Evolutionary conservation across 2,888 invertebrate genomes (phyloP).

Genomic region (Ectemnius continuus): DNA sequence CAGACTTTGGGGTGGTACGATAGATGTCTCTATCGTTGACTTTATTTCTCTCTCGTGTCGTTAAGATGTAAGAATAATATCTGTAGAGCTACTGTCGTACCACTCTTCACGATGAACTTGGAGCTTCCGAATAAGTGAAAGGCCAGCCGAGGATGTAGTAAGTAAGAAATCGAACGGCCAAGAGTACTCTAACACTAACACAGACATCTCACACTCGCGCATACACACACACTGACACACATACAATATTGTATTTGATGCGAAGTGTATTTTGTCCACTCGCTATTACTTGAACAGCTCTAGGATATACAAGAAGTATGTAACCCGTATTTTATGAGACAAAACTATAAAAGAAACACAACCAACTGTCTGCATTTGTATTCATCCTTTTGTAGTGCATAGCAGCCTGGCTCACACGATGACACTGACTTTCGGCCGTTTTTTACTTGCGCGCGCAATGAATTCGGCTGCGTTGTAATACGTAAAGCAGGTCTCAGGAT

Average conservation of each 20-base stretch:
- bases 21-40: too few species aligned
- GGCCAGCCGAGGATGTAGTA: slow-evolving; percentile 10
- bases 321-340: slow-evolving; percentile 39
- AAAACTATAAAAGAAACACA: slow-evolving; percentile 16
- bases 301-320: slow-evolving; percentile 34
- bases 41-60: too few species aligned
- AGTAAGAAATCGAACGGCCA: slow-evolving; percentile 12
- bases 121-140: too few species aligned
- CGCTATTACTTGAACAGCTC: slow-evolving; percentile 26
- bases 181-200: not conserved
- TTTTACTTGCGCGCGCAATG: not conserved
- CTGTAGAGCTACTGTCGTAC: not conserved
- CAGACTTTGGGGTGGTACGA: too few species aligned
- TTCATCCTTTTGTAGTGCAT: slow-evolving; percentile 57
- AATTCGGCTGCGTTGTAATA: too few species aligned
- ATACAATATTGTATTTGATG: too few species aligned
- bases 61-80: not conserved
- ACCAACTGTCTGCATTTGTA: slow-evolving; percentile 35
- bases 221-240: too few species aligned
- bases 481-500: too few species aligned
- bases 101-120: too few species aligned
- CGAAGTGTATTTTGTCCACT: not conserved
- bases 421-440: not conserved
- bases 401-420: slow-evolving; percentile 59
- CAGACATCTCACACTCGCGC: too few species aligned